Evolutionary conservation across 2,797 vertebrate genomes (phyloP).

Genomic region (Poliocrania exsul): DNA sequence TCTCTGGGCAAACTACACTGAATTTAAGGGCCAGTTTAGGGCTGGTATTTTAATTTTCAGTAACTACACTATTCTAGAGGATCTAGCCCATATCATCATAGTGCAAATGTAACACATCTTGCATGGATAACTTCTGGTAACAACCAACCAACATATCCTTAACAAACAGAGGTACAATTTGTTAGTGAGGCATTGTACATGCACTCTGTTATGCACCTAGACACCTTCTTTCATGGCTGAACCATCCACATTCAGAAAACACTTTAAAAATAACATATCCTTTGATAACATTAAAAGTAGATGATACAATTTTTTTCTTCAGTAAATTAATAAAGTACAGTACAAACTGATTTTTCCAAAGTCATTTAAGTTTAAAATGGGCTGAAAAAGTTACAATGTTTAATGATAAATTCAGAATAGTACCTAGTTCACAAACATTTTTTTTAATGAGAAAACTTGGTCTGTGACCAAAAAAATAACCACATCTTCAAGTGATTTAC

Average conservation of each 20-base stretch:
- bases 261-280: slow-evolving; percentile 20
- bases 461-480: not conserved
- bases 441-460: slow-evolving; percentile 21
- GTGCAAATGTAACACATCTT: slow-evolving; percentile 67
- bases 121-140: slow-evolving; percentile 29
- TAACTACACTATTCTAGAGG: not conserved
- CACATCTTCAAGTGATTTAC: not conserved
- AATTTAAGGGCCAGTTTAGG: not conserved
- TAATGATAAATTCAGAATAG: slow-evolving; percentile 19
- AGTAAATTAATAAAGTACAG: slow-evolving; percentile 47
- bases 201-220: not conserved
- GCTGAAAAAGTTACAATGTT: slow-evolving; percentile 24
- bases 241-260: not conserved
- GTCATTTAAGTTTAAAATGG: slow-evolving; percentile 42
- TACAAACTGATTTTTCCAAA: slow-evolving; percentile 44
- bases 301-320: not conserved
- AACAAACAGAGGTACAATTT: slow-evolving; percentile 55
- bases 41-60: not conserved
- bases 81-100: slow-evolving; percentile 26
- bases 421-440: slow-evolving; percentile 33
- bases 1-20: slow-evolving; percentile 7
- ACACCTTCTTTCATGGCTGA: not conserved
- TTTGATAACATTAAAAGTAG: slow-evolving; percentile 33
- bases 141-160: slow-evolving; percentile 29
- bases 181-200: slow-evolving; percentile 4